A percentile compares a stretch with the other conserved stretches of the same genome.
Evolutionary conservation across 2,113 vertebrate species (phyloP).

Genomic region (Ageneiosus marmoratus): DNA sequence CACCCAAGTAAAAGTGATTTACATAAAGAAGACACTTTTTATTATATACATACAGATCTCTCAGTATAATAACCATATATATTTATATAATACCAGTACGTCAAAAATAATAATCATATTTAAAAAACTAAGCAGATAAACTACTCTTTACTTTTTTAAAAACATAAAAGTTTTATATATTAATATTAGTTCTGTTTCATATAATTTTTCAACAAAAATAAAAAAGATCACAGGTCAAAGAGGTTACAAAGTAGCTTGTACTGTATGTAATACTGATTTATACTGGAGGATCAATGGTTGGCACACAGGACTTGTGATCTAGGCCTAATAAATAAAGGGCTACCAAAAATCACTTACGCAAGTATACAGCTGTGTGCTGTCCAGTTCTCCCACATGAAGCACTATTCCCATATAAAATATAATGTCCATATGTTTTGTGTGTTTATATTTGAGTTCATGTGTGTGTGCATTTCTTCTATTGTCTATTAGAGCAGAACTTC

Average conservation of each 20-base stretch:
- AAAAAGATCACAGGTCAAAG: slow-evolving; percentile 62
- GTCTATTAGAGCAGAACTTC: slow-evolving; percentile 32
- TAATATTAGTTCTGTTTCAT: slow-evolving; percentile 60
- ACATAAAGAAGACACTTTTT: slow-evolving; percentile 73
- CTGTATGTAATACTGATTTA: slow-evolving; percentile 48
- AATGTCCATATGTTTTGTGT: slow-evolving; percentile 18
- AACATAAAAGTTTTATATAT: slow-evolving; percentile 63
- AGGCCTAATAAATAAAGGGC: slow-evolving; percentile 48
- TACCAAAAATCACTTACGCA: slow-evolving; percentile 39
- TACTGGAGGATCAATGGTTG: slow-evolving; percentile 46
- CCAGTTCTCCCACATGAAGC: slow-evolving; percentile 32
- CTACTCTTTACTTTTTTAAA: slow-evolving; percentile 70
- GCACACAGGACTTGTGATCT: slow-evolving; percentile 44
- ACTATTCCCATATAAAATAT: slow-evolving; percentile 25
- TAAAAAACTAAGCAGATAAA: slow-evolving; percentile 75
- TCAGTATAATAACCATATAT: slow-evolving; percentile 68
- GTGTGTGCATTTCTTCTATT: slow-evolving; percentile 18
- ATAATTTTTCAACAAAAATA: slow-evolving; percentile 61
- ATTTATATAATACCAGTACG: slow-evolving; percentile 66
- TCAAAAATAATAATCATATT: slow-evolving; percentile 75
- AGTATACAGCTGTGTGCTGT: slow-evolving; percentile 38
- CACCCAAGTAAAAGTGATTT: slow-evolving; percentile 39
- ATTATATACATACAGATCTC: slow-evolving; percentile 68
- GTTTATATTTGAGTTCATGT: slow-evolving; percentile 16
- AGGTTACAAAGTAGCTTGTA: slow-evolving; percentile 61